These are phyloP conservation scores for Melanostigma gelatinosum DNA, from an alignment of 2,113 vertebrate species.

Conservation along the genomic window DNA sequence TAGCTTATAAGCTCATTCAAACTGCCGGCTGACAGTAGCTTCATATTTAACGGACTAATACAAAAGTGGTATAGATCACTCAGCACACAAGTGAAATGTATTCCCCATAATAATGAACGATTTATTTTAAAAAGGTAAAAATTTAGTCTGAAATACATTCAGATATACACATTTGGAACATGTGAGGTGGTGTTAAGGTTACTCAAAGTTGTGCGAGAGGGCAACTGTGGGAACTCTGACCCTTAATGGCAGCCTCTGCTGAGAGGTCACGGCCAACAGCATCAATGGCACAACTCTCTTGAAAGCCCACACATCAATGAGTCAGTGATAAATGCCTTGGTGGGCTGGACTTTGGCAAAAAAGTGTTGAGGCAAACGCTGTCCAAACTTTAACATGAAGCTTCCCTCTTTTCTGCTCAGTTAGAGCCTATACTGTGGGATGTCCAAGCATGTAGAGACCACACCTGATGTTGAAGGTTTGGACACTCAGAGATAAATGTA, in stretches of 20 bases:
- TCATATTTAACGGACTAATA: not conserved
- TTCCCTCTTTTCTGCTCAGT: constrained; percentile 77
- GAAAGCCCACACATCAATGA: constrained; percentile 77
- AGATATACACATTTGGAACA: constrained; percentile 8
- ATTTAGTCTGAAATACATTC: not conserved
- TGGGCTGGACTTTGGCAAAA: constrained; percentile 79
- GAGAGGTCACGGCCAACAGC: constrained; percentile 74
- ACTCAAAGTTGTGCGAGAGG: not conserved
- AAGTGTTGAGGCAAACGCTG: constrained; percentile 46
- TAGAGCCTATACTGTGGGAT: constrained; percentile 68
- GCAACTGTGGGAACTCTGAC: constrained; percentile 73
- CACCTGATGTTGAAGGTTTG: constrained; percentile 82
- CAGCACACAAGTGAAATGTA: not conserved
- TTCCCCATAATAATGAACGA: not conserved
- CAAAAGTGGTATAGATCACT: not conserved
- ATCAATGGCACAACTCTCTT: constrained; percentile 74
- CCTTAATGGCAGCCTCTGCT: constrained; percentile 73
- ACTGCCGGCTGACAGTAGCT: not conserved
- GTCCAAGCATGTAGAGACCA: constrained; percentile 68
- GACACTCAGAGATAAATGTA: constrained; percentile 79
- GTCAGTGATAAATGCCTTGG: constrained; percentile 80
- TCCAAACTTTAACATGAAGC: constrained; percentile 74
- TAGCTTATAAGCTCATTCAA: not conserved
- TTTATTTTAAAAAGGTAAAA: not conserved
- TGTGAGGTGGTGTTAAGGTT: constrained; percentile 9